Conservation (phyloP, 2,113 vertebrate species). For the Drymodes brunneopygia region DNA sequence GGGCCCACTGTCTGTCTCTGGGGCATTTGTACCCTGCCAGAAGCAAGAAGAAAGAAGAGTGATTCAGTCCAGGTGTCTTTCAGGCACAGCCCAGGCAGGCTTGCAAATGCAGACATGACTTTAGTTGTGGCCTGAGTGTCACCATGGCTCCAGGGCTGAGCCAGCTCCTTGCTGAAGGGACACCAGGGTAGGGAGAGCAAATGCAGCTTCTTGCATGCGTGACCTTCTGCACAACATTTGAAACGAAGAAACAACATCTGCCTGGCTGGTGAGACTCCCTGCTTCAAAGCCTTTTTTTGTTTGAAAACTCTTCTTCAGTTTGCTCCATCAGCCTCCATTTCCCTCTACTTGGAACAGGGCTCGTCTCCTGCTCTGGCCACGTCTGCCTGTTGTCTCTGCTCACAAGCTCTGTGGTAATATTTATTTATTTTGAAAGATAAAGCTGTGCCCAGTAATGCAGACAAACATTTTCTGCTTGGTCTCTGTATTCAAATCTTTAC, state of each 20-base stretch:
- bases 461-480: background rate
- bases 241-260: background rate
- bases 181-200: background rate
- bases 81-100: background rate
- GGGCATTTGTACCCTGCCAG: background rate
- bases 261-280: background rate
- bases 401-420: background rate
- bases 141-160: background rate
- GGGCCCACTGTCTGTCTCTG: background rate
- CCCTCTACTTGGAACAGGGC: background rate
- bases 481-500: background rate
- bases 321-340: background rate
- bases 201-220: background rate
- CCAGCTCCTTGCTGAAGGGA: background rate
- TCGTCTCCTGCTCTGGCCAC: background rate
- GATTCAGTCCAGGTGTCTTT: background rate
- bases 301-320: background rate
- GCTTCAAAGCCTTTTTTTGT: background rate
- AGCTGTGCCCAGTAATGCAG: background rate
- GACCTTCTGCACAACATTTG: background rate
- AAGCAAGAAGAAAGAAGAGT: background rate
- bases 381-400: background rate
- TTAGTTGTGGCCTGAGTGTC: background rate
- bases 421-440: background rate
- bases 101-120: rapidly evolving